phyloP scores from a whole-genome alignment of 2,113 vertebrate species.

The Gulo gulo region DNA sequence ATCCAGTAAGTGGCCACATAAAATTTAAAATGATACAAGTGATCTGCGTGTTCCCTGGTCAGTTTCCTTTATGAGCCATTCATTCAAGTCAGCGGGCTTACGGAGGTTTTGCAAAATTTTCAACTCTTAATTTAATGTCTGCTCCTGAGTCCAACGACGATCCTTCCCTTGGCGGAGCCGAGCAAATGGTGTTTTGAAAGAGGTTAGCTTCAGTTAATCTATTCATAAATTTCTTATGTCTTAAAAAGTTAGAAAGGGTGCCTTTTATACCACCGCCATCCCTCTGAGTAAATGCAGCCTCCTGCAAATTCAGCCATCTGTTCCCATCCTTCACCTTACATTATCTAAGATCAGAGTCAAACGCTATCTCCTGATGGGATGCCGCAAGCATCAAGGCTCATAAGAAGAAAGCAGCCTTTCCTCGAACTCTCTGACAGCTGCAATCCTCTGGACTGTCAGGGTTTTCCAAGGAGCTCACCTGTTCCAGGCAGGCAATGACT shows the following conservation, averaged over 20 bases:
- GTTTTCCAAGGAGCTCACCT: background rate
- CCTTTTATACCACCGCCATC: background rate
- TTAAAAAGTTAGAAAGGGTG: slow-evolving; percentile 8
- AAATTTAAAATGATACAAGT: background rate
- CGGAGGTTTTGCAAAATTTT: background rate
- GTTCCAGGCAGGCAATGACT: background rate
- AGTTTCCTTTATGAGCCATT: background rate
- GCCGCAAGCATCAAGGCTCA: background rate
- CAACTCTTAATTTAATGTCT: background rate
- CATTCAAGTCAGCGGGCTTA: background rate
- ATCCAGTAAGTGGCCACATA: background rate
- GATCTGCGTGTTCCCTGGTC: too few relatives aligned
- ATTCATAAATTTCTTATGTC: slow-evolving; percentile 7
- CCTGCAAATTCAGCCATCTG: slow-evolving; percentile 5
- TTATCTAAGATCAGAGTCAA: slow-evolving; percentile 54
- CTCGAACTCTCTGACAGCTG: background rate
- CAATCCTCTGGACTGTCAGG: background rate
- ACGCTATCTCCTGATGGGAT: background rate
- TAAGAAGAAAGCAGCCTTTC: background rate
- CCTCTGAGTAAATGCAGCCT: background rate
- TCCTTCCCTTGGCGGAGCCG: background rate
- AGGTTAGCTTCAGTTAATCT: slow-evolving; percentile 16
- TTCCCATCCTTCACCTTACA: slow-evolving; percentile 57
- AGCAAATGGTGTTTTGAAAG: background rate
- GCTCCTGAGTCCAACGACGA: background rate